Conservation (phyloP, 1,140 invertebrate species). For the Halesus radiatus region DNA sequence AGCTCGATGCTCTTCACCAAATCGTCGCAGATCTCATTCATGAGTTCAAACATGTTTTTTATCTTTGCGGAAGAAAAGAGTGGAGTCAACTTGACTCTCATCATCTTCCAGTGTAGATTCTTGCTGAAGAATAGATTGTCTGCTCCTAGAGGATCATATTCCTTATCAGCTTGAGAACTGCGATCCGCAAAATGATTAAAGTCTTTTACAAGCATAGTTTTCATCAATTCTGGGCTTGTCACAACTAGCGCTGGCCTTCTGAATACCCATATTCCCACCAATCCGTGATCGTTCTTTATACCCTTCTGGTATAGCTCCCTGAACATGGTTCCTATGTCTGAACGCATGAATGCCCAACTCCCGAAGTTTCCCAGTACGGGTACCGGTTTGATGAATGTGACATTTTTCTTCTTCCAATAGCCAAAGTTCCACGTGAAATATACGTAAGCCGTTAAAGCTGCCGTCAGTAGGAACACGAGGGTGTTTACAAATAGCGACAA, state of each 20-base stretch:
- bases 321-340: constrained; percentile 54
- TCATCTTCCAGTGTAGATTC: constrained; percentile 67
- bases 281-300: not conserved
- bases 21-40: constrained; percentile 55
- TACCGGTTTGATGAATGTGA: constrained; percentile 53
- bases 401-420: constrained; percentile 59
- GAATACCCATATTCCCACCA: constrained; percentile 67
- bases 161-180: constrained; percentile 55
- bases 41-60: constrained; percentile 62
- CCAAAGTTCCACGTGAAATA: constrained; percentile 58
- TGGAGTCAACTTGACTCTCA: constrained; percentile 69
- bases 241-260: constrained; percentile 66
- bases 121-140: constrained; percentile 60
- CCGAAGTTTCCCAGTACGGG: constrained; percentile 54
- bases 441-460: constrained; percentile 26
- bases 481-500: too few relatives aligned
- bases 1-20: constrained; percentile 43
- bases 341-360: constrained; percentile 45
- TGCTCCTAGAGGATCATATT: constrained; percentile 47
- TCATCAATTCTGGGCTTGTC: constrained; percentile 67
- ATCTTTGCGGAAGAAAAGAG: constrained; percentile 71
- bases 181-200: constrained; percentile 67
- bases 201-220: constrained; percentile 66
- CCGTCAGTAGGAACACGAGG: too few relatives aligned
- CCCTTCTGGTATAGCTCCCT: constrained; percentile 50